Conservation (phyloP, 2,888 invertebrate genomes). For the Harpagoxenus sublaevis region DNA sequence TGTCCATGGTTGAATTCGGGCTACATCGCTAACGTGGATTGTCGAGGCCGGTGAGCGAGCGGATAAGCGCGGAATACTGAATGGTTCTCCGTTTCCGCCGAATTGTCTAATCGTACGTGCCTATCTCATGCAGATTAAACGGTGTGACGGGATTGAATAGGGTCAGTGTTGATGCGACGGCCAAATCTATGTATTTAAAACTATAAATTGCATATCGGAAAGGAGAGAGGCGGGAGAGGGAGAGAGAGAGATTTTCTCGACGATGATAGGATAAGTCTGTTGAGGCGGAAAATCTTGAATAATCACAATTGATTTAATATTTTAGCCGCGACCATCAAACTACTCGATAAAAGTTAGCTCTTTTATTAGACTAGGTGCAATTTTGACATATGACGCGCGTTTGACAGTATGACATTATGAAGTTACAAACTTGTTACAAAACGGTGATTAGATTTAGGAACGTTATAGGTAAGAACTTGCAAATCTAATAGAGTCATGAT, state of each 20-base stretch:
- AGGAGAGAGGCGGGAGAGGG: not conserved
- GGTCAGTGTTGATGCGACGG: conserved; percentile 66
- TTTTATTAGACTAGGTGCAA: not conserved
- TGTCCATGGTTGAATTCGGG: conserved; percentile 30
- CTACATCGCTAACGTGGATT: conserved; percentile 31
- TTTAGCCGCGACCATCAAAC: not conserved
- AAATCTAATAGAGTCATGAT: not conserved
- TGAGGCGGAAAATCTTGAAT: not conserved
- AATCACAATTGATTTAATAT: not conserved
- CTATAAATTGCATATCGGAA: conserved; percentile 66
- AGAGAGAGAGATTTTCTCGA: not conserved
- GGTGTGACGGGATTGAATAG: conserved; percentile 63
- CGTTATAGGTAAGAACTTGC: not conserved
- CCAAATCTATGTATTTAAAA: conserved; percentile 58
- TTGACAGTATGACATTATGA: not conserved
- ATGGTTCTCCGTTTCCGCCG: conserved; percentile 72
- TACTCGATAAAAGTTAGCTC: not conserved
- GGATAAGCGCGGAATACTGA: conserved; percentile 53
- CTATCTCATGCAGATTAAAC: conserved; percentile 75
- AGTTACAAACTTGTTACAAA: conserved; percentile 25
- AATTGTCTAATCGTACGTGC: conserved; percentile 75
- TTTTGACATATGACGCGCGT: not conserved
- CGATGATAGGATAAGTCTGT: not conserved
- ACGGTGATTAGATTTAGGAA: not conserved
- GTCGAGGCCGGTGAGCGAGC: conserved; percentile 40